phyloP scores from a whole-genome alignment of 1,140 invertebrate genomes.

The Drosophila ogumai region DNA sequence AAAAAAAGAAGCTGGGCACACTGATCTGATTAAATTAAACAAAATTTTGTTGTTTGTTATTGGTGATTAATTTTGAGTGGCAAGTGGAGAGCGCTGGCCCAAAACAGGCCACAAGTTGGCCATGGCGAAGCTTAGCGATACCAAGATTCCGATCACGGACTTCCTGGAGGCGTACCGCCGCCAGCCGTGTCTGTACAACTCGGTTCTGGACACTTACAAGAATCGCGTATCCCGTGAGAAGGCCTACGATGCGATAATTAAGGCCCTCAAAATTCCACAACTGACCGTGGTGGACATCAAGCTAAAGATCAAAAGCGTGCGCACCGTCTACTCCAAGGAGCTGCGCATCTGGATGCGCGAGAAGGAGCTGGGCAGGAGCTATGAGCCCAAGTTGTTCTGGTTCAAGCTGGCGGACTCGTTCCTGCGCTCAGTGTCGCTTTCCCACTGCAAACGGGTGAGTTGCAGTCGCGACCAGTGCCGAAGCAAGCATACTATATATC shows the following conservation, averaged over 20 bases:
- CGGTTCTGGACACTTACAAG: conserved; percentile 76
- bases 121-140: conserved; percentile 66
- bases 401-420: conserved; percentile 71
- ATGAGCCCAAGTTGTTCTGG: conserved; percentile 73
- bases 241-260: conserved; percentile 75
- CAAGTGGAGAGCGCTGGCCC: not conserved
- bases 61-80: conserved; percentile 7
- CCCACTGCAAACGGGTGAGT: conserved; percentile 59
- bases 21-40: conserved; percentile 11
- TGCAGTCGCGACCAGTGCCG: not conserved
- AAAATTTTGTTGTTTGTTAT: conserved; percentile 26
- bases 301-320: conserved; percentile 83
- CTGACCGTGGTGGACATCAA: conserved; percentile 77
- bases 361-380: conserved; percentile 58
- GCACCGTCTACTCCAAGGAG: conserved; percentile 84
- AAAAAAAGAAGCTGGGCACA: not conserved
- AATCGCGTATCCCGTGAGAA: conserved; percentile 73
- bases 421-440: conserved; percentile 68
- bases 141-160: conserved; percentile 70
- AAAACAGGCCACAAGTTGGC: conserved; percentile 2
- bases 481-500: not conserved
- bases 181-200: conserved; percentile 81
- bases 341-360: conserved; percentile 72
- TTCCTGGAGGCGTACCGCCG: conserved; percentile 79
- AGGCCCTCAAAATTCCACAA: conserved; percentile 68